Base-by-base conservation (phyloP, 37 sponge, comb jelly and placozoan genomes). In the Hexactinellida sp. region DNA sequence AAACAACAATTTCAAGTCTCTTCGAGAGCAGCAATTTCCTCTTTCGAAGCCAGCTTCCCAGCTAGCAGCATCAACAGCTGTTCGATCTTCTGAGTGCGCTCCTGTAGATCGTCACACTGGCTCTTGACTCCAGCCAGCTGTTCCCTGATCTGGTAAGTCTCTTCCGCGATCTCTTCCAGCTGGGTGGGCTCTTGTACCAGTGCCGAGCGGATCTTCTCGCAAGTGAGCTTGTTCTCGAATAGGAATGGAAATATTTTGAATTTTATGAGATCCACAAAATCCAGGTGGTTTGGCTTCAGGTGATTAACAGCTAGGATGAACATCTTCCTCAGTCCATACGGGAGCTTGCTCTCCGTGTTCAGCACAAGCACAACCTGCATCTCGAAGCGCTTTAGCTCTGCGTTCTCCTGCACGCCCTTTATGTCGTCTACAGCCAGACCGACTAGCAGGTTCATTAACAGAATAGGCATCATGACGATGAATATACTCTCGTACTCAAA, bases 391-490 rank as follows among this genome's bases (percentile, higher is more conserved):
- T 92, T 90, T 37, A 95, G 88, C 5, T 82, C 88, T 54, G 99
- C 99, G 13, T 93, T 82, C 34, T 92, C 89, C 39, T 92, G 94
- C 35, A 94, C 92, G 10, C 89, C 94, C 83, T 99, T 94, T 55
- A 95, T 99, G 54, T 99, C 99, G 82, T 99, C 99, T 37, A 99
- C 99, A 87, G 99, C 99, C 84, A 99, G 84, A 92, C 99, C 99
- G 86, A 98, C 99, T 92, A 99, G 87, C 39, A 99, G 84, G 85
- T 99, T 99, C 76, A 90, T 92, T 54, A 99, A 86, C 19, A 99
- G 86, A 47, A 99, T 95, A 54, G 99, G 96, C 92, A 99, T 94
- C 28, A 95, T 36, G 35, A 95, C 88, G 82, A 99, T 85, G 84
- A 99, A 95, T 5, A 90, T 89, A 1, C 85, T 82, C 54, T 94